A percentile compares a stretch with the other conserved stretches of the same genome.
Evolutionary conservation across 1,140 invertebrate species (phyloP).

Genomic region (Rhyzopertha dominica): DNA sequence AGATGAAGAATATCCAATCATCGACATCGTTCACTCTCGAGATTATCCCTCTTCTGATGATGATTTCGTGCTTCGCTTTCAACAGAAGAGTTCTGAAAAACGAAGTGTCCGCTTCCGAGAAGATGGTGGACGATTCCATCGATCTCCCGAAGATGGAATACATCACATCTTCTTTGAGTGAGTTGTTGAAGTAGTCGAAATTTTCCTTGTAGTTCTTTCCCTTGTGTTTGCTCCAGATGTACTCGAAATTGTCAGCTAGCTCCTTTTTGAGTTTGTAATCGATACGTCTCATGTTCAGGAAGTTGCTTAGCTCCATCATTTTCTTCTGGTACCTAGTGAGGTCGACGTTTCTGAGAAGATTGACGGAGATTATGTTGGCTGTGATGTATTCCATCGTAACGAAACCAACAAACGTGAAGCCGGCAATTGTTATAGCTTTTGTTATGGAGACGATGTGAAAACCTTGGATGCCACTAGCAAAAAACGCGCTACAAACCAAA

Average conservation of each 20-base stretch:
- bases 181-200: conserved; percentile 16
- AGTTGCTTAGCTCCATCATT: conserved; percentile 22
- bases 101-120: conserved; percentile 8
- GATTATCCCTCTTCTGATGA: conserved; percentile 17
- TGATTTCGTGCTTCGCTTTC: conserved; percentile 16
- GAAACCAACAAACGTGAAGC: conserved; percentile 11
- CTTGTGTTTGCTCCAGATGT: conserved; percentile 24
- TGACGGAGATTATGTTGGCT: conserved; percentile 12
- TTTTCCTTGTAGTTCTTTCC: conserved; percentile 18
- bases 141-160: conserved; percentile 21
- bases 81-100: conserved; percentile 19
- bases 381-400: conserved; percentile 9
- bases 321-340: conserved; percentile 22
- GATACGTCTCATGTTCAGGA: conserved; percentile 19
- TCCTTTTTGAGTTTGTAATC: conserved; percentile 22
- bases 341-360: conserved; percentile 19
- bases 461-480: not conserved
- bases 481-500: not conserved
- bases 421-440: not conserved
- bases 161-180: conserved; percentile 21
- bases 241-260: conserved; percentile 26
- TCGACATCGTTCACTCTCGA: conserved; percentile 21
- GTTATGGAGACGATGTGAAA: not conserved
- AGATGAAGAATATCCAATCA: conserved; percentile 15
- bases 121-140: conserved; percentile 10